Conservation (phyloP, 2,113 vertebrate genomes). For the Herpailurus yagouaroundi region DNA sequence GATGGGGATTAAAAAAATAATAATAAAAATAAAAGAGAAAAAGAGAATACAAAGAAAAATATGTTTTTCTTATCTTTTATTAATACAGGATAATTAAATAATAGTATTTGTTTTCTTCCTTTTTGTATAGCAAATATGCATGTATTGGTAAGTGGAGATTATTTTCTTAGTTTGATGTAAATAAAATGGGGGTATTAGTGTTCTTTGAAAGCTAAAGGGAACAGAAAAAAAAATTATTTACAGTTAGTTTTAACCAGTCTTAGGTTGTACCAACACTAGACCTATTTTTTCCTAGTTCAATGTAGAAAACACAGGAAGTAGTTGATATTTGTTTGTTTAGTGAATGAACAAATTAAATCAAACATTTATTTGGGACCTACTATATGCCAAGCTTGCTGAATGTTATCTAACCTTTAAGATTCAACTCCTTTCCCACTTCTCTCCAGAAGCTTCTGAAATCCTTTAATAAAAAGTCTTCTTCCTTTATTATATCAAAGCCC, state of each 20-base stretch:
- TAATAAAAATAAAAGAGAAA: not conserved
- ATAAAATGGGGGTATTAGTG: not conserved
- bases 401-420: not conserved
- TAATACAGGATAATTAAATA: constrained; percentile 22
- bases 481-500: not conserved
- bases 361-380: not conserved
- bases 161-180: constrained; percentile 41
- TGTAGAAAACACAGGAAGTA: not conserved
- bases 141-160: not conserved
- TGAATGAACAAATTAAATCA: not conserved
- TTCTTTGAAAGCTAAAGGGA: constrained; percentile 43
- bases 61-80: not conserved
- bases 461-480: not conserved
- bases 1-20: not conserved
- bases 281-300: not conserved
- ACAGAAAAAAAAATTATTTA: not conserved
- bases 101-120: not conserved
- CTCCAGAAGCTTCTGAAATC: not conserved
- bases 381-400: not conserved
- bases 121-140: not conserved
- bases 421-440: not conserved
- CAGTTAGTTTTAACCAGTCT: not conserved
- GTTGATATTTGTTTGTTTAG: not conserved
- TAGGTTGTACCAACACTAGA: not conserved
- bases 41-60: not conserved